Evolutionary conservation across 2,113 vertebrate species (phyloP).

Genomic region (Aix galericulata): DNA sequence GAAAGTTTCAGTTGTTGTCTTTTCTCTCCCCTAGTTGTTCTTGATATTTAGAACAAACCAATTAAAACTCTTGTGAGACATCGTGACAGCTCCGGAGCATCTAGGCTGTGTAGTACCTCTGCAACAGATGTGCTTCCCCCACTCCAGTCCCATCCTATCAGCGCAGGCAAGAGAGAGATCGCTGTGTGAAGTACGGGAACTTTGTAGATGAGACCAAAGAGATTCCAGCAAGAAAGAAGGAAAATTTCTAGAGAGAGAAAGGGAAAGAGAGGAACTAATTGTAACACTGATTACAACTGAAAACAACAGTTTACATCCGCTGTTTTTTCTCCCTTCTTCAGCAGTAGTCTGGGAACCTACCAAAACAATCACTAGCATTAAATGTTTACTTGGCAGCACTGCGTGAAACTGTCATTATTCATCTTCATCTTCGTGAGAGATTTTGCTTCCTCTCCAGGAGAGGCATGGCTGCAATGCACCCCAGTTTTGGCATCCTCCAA

Average conservation of each 20-base stretch:
- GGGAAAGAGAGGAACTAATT: neutral
- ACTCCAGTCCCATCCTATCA: neutral
- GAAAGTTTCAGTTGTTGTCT: neutral
- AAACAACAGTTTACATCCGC: neutral
- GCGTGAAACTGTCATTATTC: neutral
- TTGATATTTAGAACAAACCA: neutral
- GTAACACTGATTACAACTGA: neutral
- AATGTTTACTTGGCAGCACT: neutral
- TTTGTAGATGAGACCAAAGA: neutral
- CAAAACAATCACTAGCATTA: neutral
- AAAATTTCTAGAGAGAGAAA: neutral
- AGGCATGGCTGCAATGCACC: neutral
- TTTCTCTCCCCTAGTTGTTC: neutral
- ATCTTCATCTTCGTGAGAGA: neutral
- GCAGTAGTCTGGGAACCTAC: neutral
- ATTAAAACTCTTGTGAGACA: neutral
- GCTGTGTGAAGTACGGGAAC: neutral
- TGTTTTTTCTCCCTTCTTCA: neutral
- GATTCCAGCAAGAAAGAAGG: neutral
- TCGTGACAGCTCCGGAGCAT: neutral
- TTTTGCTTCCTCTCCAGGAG: neutral
- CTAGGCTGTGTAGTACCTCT: neutral
- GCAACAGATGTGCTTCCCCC: neutral
- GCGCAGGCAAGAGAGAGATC: neutral
- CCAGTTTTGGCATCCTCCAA: neutral